phyloP scores from a whole-genome alignment of 2,888 invertebrate species.

The Lycocerus yunnanus region DNA sequence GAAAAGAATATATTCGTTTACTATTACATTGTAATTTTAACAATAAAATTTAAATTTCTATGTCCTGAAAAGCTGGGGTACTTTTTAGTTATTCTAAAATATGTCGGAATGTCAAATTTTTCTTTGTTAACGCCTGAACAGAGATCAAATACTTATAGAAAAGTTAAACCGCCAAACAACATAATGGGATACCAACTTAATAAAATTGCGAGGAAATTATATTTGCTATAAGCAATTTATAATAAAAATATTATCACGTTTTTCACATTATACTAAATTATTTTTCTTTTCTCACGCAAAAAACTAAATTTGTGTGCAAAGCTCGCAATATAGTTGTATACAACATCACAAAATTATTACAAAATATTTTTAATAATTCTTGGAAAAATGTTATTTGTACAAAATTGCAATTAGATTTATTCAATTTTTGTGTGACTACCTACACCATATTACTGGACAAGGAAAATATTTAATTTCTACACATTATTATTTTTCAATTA shows the following conservation, averaged over 20 bases:
- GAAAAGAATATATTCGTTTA: too few species aligned
- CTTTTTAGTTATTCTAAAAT: not conserved
- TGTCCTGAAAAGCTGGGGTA: not conserved
- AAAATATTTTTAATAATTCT: not conserved
- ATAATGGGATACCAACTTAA: not conserved
- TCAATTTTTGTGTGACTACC: not conserved
- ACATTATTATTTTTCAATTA: not conserved
- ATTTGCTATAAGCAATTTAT: not conserved
- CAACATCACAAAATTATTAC: not conserved
- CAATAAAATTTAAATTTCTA: not conserved
- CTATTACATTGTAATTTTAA: not conserved
- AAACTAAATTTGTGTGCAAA: not conserved
- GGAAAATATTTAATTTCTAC: too few species aligned
- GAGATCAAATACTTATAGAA: not conserved
- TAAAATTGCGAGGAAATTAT: not conserved
- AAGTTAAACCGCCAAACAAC: not conserved
- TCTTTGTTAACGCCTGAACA: too few species aligned
- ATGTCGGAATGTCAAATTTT: not conserved
- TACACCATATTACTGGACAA: too few species aligned
- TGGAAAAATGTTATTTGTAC: not conserved
- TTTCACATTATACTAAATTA: not conserved
- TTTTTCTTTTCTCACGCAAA: not conserved
- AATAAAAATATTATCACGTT: not conserved
- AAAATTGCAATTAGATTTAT: not conserved
- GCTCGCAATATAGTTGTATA: not conserved